phyloP scores from a whole-genome alignment of 1,140 invertebrate genomes.

The Drosophila yakuba region DNA sequence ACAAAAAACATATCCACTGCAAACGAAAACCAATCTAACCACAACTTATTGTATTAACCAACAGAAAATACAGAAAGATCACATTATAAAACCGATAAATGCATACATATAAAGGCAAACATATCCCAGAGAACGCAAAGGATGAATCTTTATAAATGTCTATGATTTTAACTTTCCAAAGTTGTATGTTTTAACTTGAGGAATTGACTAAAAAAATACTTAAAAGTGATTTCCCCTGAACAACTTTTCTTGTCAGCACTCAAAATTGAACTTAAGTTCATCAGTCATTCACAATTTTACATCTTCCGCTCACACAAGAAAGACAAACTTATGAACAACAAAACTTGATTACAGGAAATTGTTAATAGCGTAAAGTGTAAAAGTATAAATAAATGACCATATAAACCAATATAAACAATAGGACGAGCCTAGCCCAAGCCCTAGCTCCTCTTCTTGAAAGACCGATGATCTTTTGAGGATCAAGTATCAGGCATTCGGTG shows the following conservation, averaged over 20 bases:
- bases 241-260: slow-evolving; percentile 9
- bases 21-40: slow-evolving; percentile 63
- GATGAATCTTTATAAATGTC: slow-evolving; percentile 42
- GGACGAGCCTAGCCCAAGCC: slow-evolving; percentile 28
- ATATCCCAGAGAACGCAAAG: slow-evolving; percentile 62
- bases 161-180: slow-evolving; percentile 30
- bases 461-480: slow-evolving; percentile 26
- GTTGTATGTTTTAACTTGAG: slow-evolving; percentile 13
- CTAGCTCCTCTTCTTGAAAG: slow-evolving; percentile 41
- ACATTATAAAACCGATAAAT: slow-evolving; percentile 49
- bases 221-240: slow-evolving; percentile 1
- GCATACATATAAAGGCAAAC: slow-evolving; percentile 69
- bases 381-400: slow-evolving; percentile 45
- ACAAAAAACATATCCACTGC: slow-evolving; percentile 68
- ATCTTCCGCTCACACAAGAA: slow-evolving; percentile 48
- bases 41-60: slow-evolving; percentile 62
- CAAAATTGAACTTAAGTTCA: slow-evolving; percentile 14
- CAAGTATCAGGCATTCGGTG: slow-evolving; percentile 40
- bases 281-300: slow-evolving; percentile 7
- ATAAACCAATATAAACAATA: slow-evolving; percentile 16
- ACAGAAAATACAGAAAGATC: slow-evolving; percentile 36
- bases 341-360: slow-evolving; percentile 84
- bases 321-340: slow-evolving; percentile 73
- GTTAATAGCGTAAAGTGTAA: slow-evolving; percentile 65
- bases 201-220: not conserved